Percentiles rank a stretch among this genome's conserved stretches.
Conservation (phyloP, 1,140 invertebrate species). For the Hydropsyche tenuis region DNA sequence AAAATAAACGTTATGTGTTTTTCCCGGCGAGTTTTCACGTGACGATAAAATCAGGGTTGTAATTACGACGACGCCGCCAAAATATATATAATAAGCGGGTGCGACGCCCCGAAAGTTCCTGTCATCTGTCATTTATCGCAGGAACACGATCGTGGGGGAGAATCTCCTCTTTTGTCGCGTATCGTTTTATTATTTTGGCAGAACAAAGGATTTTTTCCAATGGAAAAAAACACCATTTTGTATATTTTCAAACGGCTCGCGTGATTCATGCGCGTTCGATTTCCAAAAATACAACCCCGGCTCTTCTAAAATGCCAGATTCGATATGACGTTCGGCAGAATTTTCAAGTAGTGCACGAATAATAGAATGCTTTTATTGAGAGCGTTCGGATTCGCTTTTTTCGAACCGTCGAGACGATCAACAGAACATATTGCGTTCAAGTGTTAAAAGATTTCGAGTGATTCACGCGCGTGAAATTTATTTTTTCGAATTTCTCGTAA, state of each 20-base stretch:
- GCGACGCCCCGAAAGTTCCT: constrained; percentile 13
- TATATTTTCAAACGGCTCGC: background rate
- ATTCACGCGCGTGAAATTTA: no score
- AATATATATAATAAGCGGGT: constrained; percentile 25
- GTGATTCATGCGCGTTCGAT: constrained; percentile 8
- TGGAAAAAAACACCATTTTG: background rate
- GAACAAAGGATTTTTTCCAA: no score
- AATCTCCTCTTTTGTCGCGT: no score
- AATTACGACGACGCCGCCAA: constrained; percentile 2
- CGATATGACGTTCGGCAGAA: background rate
- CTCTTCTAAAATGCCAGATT: background rate
- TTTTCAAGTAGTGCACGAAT: background rate
- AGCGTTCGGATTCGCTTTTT: background rate
- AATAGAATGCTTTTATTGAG: constrained; percentile 3
- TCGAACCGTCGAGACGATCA: background rate
- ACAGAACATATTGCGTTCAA: background rate
- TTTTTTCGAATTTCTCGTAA: background rate
- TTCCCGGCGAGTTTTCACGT: background rate
- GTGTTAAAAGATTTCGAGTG: background rate
- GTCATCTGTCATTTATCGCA: constrained; percentile 29
- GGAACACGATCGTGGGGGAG: constrained; percentile 5
- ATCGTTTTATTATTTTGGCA: no score
- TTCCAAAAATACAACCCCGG: constrained; percentile 7
- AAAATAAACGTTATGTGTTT: constrained; percentile 10
- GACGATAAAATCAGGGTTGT: constrained; percentile 23